Base-by-base conservation (phyloP, 2,888 invertebrate species). In the Drosophila mulleri region DNA sequence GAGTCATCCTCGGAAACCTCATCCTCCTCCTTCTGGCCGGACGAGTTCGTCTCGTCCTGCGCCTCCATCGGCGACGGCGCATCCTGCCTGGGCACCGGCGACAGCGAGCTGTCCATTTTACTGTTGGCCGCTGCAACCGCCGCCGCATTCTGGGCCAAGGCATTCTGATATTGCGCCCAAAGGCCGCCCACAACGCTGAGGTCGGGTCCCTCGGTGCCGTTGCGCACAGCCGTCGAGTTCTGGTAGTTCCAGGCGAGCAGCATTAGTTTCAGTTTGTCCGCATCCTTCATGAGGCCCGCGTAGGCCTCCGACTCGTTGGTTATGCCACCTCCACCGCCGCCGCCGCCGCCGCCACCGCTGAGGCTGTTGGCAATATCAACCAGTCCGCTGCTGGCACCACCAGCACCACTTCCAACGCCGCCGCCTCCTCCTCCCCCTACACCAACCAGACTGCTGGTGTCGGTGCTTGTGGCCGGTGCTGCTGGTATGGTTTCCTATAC, bases 201-300 rank as follows among this genome's bases (percentile, higher is more conserved):
- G 78, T 92, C 93, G 5, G 93, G 93, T 23, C 92, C 93, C 65
- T 93, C 92, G 20, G 93, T 92, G 6, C 95, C 95, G 85, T 95
- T 95, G 74, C 95, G 94, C 80, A 94, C 95, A 92, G 94, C 95
- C 90, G 94, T 94, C 92, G 96, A 96, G 94, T 95, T 96, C 94
- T 96, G 96, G 94, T 96, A 96, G 95, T 96, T 96, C 96, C 96
- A 97, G 92, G 96, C 96, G 92, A 96, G 95, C 94, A 97, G 95
- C 96, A 97, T 96, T 94, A 96, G 94, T 94, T 96, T 96, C 94
- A 97, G 95, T 94, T 96, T 96, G 94, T 97, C 96, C 91, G 96
- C 96, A 93, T 97, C 96, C 95, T 96, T 96, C 95, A 96, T 92
- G 2, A 93, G 88, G 14, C 93, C 93, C 26, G 92, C 91, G 68